These are phyloP conservation scores for Drosophila gaucha DNA, from an alignment of 2,888 invertebrate species.

Conservation along the genomic window DNA sequence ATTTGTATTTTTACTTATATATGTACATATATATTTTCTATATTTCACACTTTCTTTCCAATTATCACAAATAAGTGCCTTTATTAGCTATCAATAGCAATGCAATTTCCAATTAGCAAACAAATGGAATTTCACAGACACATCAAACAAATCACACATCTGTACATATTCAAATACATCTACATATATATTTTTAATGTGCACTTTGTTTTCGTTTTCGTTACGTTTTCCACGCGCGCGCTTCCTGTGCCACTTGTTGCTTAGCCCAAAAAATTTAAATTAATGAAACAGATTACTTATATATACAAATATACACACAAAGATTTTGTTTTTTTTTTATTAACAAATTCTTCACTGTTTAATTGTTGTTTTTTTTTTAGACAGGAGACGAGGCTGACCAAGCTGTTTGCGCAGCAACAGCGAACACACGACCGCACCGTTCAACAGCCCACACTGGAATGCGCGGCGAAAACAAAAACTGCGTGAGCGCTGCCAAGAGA, in stretches of 20 bases:
- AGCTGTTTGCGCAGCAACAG: conserved; percentile 22
- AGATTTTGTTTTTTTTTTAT: conserved; percentile 43
- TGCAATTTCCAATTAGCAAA: conserved; percentile 46
- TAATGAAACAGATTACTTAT: conserved; percentile 13
- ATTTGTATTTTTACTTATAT: conserved; percentile 11
- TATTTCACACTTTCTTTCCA: conserved; percentile 63
- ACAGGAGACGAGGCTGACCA: conserved; percentile 28
- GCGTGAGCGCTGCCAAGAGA: conserved; percentile 19
- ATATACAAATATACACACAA: conserved; percentile 17
- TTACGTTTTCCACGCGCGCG: conserved; percentile 44
- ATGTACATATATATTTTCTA: conserved; percentile 14
- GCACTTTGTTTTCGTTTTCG: conserved; percentile 54
- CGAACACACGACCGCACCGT: conserved; percentile 65
- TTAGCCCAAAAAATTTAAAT: conserved; percentile 19
- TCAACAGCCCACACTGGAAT: conserved; percentile 76
- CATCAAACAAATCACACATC: conserved; percentile 5
- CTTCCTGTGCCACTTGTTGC: conserved; percentile 60
- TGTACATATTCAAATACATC: conserved; percentile 2
- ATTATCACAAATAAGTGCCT: conserved; percentile 48
- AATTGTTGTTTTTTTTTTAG: conserved; percentile 26
- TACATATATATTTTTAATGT: conserved; percentile 24
- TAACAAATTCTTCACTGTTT: conserved; percentile 22
- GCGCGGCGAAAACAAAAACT: conserved; percentile 48
- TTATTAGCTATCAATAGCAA: conserved; percentile 32
- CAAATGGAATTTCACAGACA: conserved; percentile 50